Percentiles rank a stretch among this genome's conserved stretches.
Conservation (phyloP, 1,140 invertebrate genomes). For the Augochlora pura region DNA sequence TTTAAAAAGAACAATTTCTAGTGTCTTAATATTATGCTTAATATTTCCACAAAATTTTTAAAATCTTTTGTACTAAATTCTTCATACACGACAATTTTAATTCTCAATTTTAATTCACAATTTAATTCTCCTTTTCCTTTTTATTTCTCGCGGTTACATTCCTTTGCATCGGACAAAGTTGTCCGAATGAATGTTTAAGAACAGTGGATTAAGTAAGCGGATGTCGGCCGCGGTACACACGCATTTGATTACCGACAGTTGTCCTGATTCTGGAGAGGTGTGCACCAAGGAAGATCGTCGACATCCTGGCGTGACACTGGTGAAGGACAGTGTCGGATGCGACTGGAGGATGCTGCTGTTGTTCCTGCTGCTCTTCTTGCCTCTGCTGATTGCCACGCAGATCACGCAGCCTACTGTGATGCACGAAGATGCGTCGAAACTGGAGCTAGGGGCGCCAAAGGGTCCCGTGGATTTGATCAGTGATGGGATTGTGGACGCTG, state of each 20-base stretch:
- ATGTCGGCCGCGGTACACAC: too few species aligned
- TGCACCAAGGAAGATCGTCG: not conserved
- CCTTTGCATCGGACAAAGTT: too few species aligned
- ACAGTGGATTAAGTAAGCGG: too few species aligned
- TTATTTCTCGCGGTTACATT: too few species aligned
- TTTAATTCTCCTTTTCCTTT: too few species aligned
- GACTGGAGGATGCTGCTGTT: constrained; percentile 45
- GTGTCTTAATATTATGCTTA: too few species aligned
- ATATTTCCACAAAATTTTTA: too few species aligned
- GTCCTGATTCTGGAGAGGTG: not conserved
- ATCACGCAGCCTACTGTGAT: constrained; percentile 25
- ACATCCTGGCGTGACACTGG: not conserved
- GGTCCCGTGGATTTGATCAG: constrained; percentile 49
- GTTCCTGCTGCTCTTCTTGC: constrained; percentile 40
- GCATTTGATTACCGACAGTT: not conserved
- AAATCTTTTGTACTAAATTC: too few species aligned
- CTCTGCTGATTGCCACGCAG: constrained; percentile 31
- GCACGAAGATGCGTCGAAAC: constrained; percentile 8
- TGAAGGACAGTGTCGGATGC: constrained; percentile 7
- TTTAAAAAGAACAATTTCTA: too few species aligned
- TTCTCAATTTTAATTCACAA: too few species aligned
- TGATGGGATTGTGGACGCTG: constrained; percentile 53
- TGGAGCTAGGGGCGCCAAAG: not conserved
- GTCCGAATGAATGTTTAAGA: too few species aligned
- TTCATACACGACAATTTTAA: too few species aligned